phyloP scores from a whole-genome alignment of 2,888 invertebrate genomes.

The Encarsia formosa region DNA sequence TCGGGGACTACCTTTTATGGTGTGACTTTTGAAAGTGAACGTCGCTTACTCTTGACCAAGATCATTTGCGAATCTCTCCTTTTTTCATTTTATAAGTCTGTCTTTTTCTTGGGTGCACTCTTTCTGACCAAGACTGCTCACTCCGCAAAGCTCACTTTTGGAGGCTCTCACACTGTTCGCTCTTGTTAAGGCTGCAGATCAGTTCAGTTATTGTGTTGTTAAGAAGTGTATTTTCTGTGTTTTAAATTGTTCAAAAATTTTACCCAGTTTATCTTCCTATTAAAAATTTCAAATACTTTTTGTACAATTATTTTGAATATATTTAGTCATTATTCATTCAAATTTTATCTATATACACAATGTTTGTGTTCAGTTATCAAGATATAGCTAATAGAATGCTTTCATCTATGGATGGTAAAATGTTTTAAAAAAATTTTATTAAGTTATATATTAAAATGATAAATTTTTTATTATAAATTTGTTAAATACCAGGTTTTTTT shows the following conservation, averaged over 20 bases:
- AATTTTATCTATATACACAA: no score
- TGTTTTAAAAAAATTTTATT: no score
- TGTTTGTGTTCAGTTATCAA: conserved; percentile 68
- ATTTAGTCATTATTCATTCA: no score
- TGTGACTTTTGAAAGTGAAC: conserved; percentile 38
- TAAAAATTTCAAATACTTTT: no score
- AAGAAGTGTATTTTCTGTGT: no score
- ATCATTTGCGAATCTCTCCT: conserved; percentile 24
- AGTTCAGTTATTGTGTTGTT: no score
- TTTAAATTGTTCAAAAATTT: no score
- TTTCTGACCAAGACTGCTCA: neutral
- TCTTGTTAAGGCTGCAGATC: conserved; percentile 1
- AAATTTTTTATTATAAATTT: no score
- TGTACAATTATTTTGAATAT: no score
- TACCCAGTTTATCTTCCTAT: no score
- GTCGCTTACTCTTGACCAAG: conserved; percentile 23
- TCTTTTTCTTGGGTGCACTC: conserved; percentile 8
- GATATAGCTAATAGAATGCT: conserved; percentile 68
- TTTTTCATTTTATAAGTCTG: neutral
- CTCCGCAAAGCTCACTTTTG: neutral
- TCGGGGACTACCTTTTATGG: conserved; percentile 45
- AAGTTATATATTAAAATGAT: no score
- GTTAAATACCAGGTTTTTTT: no score
- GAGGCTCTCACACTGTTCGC: neutral
- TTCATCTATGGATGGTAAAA: conserved; percentile 72